Evolutionary conservation across 1,140 invertebrate genomes (phyloP).

Genomic region (Contarinia nasturtii): DNA sequence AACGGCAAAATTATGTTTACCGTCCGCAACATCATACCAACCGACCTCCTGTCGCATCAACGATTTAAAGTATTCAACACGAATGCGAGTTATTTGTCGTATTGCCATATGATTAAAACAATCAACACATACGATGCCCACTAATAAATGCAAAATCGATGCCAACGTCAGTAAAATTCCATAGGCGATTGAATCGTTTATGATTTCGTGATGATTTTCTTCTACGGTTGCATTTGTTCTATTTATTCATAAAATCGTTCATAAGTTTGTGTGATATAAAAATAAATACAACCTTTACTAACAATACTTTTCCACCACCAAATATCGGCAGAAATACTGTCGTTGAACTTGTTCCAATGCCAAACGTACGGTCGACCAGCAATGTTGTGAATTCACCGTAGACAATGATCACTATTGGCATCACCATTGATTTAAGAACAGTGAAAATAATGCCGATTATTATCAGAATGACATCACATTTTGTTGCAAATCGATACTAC

Average conservation of each 20-base stretch:
- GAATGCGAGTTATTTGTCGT: constrained; percentile 46
- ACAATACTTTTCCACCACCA: constrained; percentile 31
- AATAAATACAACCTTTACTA: constrained; percentile 16
- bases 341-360: constrained; percentile 22
- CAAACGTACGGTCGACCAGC: constrained; percentile 30
- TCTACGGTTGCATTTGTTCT: constrained; percentile 29
- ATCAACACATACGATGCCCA: constrained; percentile 41
- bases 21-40: constrained; percentile 69
- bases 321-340: constrained; percentile 24
- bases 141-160: constrained; percentile 37
- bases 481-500: constrained; percentile 33
- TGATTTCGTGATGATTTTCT: constrained; percentile 35
- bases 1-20: constrained; percentile 72
- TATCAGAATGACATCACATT: constrained; percentile 32
- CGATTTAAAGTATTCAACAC: constrained; percentile 46
- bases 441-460: constrained; percentile 35
- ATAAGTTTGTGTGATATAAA: background rate
- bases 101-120: constrained; percentile 40
- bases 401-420: constrained; percentile 46
- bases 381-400: constrained; percentile 50
- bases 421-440: constrained; percentile 34
- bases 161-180: constrained; percentile 35
- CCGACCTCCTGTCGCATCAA: constrained; percentile 73
- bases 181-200: constrained; percentile 42
- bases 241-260: background rate